A percentile compares a stretch with the other conserved stretches of the same genome.
These are phyloP conservation scores for Labeo calbasu DNA, from an alignment of 2,797 vertebrate genomes.

Conservation along the genomic window DNA sequence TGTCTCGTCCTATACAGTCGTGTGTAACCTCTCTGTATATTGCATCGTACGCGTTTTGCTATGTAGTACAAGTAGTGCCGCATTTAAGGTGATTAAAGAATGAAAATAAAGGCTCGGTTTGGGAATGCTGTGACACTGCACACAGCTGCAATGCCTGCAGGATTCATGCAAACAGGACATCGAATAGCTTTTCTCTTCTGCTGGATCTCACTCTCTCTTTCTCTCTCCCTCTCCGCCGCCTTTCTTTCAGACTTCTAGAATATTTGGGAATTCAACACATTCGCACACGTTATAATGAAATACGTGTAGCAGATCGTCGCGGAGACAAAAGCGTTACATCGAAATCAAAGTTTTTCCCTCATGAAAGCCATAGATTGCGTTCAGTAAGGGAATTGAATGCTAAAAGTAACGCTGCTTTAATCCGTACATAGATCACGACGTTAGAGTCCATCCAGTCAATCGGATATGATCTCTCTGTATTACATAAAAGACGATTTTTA, in stretches of 20 bases:
- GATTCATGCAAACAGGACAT: constrained; percentile 88
- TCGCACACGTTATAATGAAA: constrained; percentile 41
- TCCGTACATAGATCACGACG: background rate
- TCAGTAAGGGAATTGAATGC: background rate
- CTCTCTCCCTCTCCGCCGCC: constrained; percentile 56
- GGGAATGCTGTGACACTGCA: constrained; percentile 80
- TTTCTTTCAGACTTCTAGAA: constrained; percentile 36
- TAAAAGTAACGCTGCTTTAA: constrained; percentile 5
- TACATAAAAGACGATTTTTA: background rate
- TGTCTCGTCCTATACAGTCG: constrained; percentile 45
- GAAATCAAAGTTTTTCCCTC: constrained; percentile 34
- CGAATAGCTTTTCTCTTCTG: constrained; percentile 73
- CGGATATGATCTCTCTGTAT: no score
- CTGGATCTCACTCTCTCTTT: constrained; percentile 31
- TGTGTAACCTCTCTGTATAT: constrained; percentile 10
- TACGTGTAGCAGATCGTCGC: background rate
- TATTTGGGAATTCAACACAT: constrained; percentile 33
- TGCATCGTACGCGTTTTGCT: constrained; percentile 20
- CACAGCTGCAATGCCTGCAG: constrained; percentile 98
- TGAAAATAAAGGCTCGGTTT: constrained; percentile 44
- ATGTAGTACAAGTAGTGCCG: constrained; percentile 31
- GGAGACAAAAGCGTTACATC: background rate
- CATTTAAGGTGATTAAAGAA: constrained; percentile 47
- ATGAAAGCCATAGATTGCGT: background rate
- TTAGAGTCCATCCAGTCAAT: background rate